Evolutionary conservation across 2,113 vertebrate genomes (phyloP).

Genomic region (Pipra filicauda): DNA sequence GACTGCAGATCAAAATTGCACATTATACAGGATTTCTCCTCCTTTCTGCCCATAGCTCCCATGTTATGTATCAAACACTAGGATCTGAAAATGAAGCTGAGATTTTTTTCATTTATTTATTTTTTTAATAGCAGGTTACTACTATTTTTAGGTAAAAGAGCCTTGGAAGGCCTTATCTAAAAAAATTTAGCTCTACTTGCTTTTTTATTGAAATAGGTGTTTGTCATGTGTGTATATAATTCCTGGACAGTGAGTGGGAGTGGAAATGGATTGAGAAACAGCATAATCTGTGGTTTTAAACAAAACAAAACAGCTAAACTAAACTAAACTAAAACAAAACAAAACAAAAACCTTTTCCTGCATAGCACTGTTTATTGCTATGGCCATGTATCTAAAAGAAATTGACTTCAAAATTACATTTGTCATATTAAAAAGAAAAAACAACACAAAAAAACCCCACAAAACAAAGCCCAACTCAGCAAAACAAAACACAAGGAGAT

Average conservation of each 20-base stretch:
- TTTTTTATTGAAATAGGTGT: not conserved
- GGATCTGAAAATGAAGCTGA: not conserved
- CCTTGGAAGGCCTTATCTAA: not conserved
- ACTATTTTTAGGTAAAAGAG: not conserved
- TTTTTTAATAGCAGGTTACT: not conserved
- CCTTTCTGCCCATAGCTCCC: not conserved
- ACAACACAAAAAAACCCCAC: not conserved
- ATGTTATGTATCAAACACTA: not conserved
- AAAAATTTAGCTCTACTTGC: not conserved
- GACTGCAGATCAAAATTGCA: not conserved
- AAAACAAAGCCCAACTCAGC: not conserved
- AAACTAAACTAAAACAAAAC: not conserved
- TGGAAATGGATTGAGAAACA: not conserved
- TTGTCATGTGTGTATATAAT: not conserved
- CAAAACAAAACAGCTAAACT: not conserved
- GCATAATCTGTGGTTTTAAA: not conserved
- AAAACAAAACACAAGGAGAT: not conserved
- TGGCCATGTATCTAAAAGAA: not conserved
- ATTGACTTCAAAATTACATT: not conserved
- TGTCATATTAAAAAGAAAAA: not conserved
- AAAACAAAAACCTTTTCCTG: fast-evolving
- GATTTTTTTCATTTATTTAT: no score
- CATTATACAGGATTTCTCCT: not conserved
- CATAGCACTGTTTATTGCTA: not conserved
- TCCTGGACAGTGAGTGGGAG: not conserved